Base-by-base conservation (phyloP, 1,140 invertebrate genomes). In the Matsumurasca onukii region DNA sequence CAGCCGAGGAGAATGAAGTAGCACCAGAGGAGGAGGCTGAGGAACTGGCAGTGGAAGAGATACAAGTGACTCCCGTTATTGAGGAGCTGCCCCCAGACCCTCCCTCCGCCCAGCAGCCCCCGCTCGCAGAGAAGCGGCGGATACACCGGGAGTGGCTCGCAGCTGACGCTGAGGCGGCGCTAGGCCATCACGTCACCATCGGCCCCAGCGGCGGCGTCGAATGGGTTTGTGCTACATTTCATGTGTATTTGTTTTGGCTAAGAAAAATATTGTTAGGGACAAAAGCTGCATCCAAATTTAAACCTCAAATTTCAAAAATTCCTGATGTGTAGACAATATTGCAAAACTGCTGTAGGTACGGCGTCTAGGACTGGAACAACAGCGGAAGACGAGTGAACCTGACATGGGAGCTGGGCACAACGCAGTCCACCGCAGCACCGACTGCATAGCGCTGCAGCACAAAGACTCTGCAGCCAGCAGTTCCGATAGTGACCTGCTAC, bases 161-260 rank as follows among this genome's bases (percentile, higher is more conserved):
- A 13, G 48, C 65, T 3, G 73, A 74, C 15, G 65, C 67, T 3
- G 48, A 65, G 12, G 73, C 73, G 17, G 65, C 67, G 2, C 24
- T 73, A 12, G 61, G 79, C 55, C 83, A 86, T 73, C 86, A 87
- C 75, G 70, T 87, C 17, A 87, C 86, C 0, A 86, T 87, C 55
- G 86, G 85, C 24, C 84, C 85, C 17, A 83, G 86, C 62, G 86
- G 86, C 20, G 87, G 85, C 57, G 80, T 86, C 9, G 87, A 89
- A 75, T 88, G 86, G 86, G 84, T 68, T 62, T 45, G 20, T 31
- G 49, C 12, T 12, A 52, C 39, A n/a, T 12, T n/a, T n/a, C n/a
- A n/a, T n/a, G n/a, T n/a, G n/a, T n/a, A n/a, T n/a, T n/a, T n/a
- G n/a, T n/a, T n/a, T n/a, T 39, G 34, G 34, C 34, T 39, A 39